phyloP scores from a whole-genome alignment of 1,140 invertebrate species.

The Saccostrea echinata region DNA sequence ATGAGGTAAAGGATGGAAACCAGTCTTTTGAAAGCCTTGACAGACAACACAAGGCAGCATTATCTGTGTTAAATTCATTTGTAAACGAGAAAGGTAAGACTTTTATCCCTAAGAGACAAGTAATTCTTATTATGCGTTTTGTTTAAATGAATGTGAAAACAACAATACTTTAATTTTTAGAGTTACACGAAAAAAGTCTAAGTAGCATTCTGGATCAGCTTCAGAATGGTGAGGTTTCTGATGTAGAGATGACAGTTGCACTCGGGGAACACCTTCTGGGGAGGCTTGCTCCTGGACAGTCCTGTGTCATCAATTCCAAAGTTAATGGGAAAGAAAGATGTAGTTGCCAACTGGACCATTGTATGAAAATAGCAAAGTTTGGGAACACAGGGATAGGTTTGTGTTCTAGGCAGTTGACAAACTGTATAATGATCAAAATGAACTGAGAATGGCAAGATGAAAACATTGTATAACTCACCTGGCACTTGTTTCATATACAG shows the following conservation, averaged over 20 bases:
- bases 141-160: background rate
- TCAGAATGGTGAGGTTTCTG: background rate
- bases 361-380: background rate
- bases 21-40: background rate
- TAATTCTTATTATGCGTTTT: too few relatives aligned
- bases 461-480: too few relatives aligned
- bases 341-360: constrained; percentile 7
- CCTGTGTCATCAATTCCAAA: constrained; percentile 10
- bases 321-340: background rate
- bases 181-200: constrained; percentile 12
- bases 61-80: background rate
- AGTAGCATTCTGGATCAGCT: background rate
- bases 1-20: background rate
- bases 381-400: constrained; percentile 19
- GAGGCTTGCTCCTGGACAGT: constrained; percentile 30
- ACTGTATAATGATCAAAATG: background rate
- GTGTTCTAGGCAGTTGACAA: too few relatives aligned
- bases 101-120: too few relatives aligned
- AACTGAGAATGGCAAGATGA: too few relatives aligned
- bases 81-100: background rate
- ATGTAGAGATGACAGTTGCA: background rate
- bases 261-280: background rate
- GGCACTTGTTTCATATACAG: too few relatives aligned
- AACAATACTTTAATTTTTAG: constrained; percentile 4
- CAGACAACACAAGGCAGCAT: background rate